A percentile compares a stretch with the other conserved stretches of the same genome.
Evolutionary conservation across 2,888 invertebrate species (phyloP).

Genomic region (Drosophila multiciliata): DNA sequence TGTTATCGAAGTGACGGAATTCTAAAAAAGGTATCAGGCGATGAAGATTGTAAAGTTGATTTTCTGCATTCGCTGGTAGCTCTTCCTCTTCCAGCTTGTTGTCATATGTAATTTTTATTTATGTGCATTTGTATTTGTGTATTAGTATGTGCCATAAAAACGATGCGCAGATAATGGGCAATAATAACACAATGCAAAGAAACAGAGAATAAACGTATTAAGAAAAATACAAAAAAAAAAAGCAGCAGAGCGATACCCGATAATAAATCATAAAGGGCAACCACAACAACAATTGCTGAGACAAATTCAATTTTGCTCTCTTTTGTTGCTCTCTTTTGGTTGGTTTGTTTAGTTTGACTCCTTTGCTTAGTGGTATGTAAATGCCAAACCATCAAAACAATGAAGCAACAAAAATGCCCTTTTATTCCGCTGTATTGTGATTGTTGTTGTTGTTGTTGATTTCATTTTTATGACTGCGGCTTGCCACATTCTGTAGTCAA

Average conservation of each 20-base stretch:
- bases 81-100: not conserved
- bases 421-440: constrained; percentile 31
- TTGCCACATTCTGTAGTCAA: constrained; percentile 27
- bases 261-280: constrained; percentile 10
- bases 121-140: not conserved
- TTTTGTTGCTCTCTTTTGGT: constrained; percentile 22
- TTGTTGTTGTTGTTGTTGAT: constrained; percentile 12
- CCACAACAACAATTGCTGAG: constrained; percentile 7
- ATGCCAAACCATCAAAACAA: constrained; percentile 47
- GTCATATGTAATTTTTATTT: not conserved
- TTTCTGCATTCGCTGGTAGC: not conserved
- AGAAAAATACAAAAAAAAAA: constrained; percentile 12
- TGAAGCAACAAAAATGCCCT: constrained; percentile 47
- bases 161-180: constrained; percentile 33
- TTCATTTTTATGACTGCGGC: constrained; percentile 14
- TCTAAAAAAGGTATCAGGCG: not conserved
- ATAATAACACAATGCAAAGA: constrained; percentile 39
- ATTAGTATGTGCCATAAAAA: not conserved
- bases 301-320: constrained; percentile 20
- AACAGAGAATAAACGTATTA: constrained; percentile 15
- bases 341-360: constrained; percentile 24
- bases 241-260: not conserved
- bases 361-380: constrained; percentile 38
- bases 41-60: not conserved
- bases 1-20: not conserved